These are phyloP conservation scores for Oncorhynchus tshawytscha DNA, from an alignment of 2,113 vertebrate genomes.

Conservation along the genomic window DNA sequence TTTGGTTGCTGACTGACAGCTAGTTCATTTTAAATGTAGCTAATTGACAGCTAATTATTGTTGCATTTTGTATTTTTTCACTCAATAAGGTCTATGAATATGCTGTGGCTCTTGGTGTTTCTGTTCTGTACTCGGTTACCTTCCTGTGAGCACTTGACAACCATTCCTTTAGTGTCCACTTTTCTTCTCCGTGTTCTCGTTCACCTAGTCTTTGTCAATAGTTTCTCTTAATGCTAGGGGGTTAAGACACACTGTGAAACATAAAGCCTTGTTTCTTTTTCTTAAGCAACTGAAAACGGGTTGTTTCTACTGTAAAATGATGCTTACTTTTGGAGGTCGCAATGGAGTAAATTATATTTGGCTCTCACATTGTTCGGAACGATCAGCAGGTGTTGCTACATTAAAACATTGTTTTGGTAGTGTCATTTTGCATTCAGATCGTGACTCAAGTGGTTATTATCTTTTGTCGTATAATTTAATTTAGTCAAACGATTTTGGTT, in stretches of 20 bases:
- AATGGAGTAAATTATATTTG: neutral
- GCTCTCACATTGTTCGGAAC: neutral
- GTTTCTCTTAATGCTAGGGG: neutral
- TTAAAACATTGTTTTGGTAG: no score
- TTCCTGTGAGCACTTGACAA: neutral
- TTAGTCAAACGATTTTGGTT: no score
- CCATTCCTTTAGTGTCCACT: neutral
- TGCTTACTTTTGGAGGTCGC: neutral
- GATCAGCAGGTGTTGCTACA: neutral
- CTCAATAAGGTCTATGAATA: no score
- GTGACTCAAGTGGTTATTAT: no score
- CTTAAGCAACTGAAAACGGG: neutral
- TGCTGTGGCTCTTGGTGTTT: neutral
- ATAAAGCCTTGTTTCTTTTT: neutral
- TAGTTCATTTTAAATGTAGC: no score
- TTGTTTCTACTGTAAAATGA: neutral
- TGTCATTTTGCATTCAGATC: no score
- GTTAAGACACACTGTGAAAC: neutral
- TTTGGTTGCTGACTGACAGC: no score
- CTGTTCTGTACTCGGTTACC: neutral
- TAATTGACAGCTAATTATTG: no score
- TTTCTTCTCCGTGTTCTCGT: neutral
- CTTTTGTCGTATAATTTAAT: no score
- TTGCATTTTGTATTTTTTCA: no score
- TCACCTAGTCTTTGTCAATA: neutral